Percentiles rank a stretch among this genome's conserved stretches.
phyloP scores from a whole-genome alignment of 2,797 vertebrate species.

The Eulemur coronatus region DNA sequence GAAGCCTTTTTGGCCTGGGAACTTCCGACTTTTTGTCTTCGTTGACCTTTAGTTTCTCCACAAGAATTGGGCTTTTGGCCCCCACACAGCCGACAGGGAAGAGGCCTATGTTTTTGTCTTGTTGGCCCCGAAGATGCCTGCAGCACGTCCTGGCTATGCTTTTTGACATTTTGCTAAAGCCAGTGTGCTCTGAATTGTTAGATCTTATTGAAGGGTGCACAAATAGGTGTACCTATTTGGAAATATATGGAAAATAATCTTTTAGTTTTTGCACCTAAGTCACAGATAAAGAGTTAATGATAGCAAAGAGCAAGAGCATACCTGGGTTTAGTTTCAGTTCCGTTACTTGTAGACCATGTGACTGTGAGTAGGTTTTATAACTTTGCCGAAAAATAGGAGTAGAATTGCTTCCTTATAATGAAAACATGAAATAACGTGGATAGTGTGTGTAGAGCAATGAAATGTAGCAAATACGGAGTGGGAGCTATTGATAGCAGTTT shows the following conservation, averaged over 20 bases:
- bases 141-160: background rate
- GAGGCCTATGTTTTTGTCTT: background rate
- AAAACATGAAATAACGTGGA: background rate
- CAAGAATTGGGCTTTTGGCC: no score
- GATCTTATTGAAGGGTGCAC: background rate
- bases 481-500: background rate
- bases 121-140: background rate
- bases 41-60: background rate
- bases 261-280: background rate
- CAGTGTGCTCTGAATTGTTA: accelerated
- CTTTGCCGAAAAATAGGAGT: background rate
- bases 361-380: background rate
- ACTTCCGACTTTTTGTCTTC: background rate
- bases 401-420: background rate
- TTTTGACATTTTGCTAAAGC: background rate
- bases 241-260: background rate
- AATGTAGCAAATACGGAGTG: background rate
- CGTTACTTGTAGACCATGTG: accelerated
- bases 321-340: background rate
- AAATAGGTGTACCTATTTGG: background rate
- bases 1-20: background rate
- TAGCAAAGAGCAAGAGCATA: background rate
- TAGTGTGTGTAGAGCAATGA: background rate
- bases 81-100: background rate
- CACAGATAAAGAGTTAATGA: background rate